Percentiles rank a stretch among this genome's conserved stretches.
Evolutionary conservation across 2,113 vertebrate species (phyloP).

Genomic region (Phalacrocorax aristotelis): DNA sequence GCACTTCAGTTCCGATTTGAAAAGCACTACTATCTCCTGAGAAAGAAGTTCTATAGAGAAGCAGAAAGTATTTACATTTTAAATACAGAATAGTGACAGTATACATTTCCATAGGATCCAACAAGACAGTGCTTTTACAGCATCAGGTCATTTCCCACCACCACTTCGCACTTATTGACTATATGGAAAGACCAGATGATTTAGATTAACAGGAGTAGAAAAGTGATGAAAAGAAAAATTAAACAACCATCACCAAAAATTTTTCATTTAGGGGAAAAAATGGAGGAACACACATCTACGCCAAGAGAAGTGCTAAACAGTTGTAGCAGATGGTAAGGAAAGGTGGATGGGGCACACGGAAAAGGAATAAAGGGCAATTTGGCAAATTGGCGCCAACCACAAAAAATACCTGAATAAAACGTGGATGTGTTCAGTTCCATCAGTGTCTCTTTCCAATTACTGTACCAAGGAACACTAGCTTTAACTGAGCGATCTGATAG

Average conservation of each 20-base stretch:
- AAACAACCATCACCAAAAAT: constrained; percentile 38
- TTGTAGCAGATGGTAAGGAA: constrained; percentile 51
- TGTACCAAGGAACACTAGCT: constrained; percentile 92
- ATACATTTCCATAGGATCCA: background rate
- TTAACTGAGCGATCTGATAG: constrained; percentile 90
- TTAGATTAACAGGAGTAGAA: constrained; percentile 32
- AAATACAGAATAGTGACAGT: background rate
- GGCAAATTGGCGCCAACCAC: constrained; percentile 66
- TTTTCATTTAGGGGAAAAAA: constrained; percentile 29
- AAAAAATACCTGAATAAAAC: constrained; percentile 87
- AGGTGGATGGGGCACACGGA: constrained; percentile 50
- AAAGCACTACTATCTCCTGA: background rate
- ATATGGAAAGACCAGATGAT: background rate
- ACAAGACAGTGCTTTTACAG: background rate
- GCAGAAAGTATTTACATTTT: background rate
- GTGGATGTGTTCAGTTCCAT: constrained; percentile 86
- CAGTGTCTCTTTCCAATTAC: constrained; percentile 89
- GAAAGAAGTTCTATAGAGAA: background rate
- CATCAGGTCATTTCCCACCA: background rate
- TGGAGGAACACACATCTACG: constrained; percentile 46
- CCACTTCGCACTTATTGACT: background rate
- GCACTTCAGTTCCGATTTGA: background rate
- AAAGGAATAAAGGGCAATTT: constrained; percentile 61
- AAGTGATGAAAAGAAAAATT: constrained; percentile 2
- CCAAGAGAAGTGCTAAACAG: constrained; percentile 45